Conservation (phyloP, 2,797 vertebrate genomes). For the Lepilemur ruficaudatus region DNA sequence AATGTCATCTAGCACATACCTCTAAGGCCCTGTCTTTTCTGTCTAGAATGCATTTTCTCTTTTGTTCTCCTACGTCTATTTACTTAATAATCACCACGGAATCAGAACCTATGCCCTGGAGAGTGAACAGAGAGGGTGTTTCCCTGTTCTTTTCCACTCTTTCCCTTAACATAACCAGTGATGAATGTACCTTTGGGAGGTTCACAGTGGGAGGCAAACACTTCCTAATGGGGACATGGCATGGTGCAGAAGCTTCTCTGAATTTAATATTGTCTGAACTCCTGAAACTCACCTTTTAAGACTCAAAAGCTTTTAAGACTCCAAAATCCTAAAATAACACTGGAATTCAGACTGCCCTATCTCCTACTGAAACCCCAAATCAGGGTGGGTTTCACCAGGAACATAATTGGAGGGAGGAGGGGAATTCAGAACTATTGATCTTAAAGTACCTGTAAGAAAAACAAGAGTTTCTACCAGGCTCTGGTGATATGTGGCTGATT, state of each 20-base stretch:
- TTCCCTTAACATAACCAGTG: constrained; percentile 25
- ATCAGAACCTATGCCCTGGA: constrained; percentile 6
- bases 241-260: background rate
- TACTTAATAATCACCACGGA: constrained; percentile 22
- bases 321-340: constrained; percentile 20
- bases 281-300: constrained; percentile 43
- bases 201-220: constrained; percentile 12
- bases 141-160: constrained; percentile 16
- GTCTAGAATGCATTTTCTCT: background rate
- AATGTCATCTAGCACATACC: background rate
- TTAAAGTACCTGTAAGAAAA: constrained; percentile 57
- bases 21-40: background rate
- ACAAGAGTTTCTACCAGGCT: constrained; percentile 47
- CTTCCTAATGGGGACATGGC: background rate
- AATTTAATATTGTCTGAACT: background rate
- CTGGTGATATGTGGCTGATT: constrained; percentile 53
- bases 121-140: background rate
- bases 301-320: background rate
- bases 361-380: background rate
- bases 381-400: background rate
- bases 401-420: background rate
- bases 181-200: constrained; percentile 1
- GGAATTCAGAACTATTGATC: constrained; percentile 49
- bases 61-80: constrained; percentile 11
- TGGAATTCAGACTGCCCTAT: constrained; percentile 4